A percentile compares a stretch with the other conserved stretches of the same genome.
phyloP scores from a whole-genome alignment of 2,888 invertebrate genomes.

The Tetrapedia diversipes region DNA sequence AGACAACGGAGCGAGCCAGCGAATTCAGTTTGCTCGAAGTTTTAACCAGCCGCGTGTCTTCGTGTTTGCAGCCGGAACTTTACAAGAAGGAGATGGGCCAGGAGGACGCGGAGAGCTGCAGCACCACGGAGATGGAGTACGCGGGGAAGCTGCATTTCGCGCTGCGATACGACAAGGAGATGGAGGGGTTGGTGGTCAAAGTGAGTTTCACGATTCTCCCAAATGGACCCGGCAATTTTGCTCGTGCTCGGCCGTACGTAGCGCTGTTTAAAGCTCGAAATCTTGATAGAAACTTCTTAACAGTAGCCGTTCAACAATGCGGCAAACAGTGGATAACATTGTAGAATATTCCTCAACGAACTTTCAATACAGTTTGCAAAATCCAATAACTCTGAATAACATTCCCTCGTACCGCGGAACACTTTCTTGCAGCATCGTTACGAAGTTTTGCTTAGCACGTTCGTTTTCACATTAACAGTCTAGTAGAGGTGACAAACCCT shows the following conservation, averaged over 20 bases:
- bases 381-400: no score
- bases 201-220: slow-evolving; percentile 82
- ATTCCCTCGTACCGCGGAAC: no score
- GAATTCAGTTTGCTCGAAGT: slow-evolving; percentile 21
- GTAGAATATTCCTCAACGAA: no score
- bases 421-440: no score
- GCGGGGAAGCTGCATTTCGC: slow-evolving; percentile 93
- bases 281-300: no score
- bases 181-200: slow-evolving; percentile 91
- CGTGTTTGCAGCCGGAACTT: slow-evolving; percentile 87
- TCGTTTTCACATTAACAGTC: no score
- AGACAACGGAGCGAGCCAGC: slow-evolving; percentile 4
- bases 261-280: no score
- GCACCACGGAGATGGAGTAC: slow-evolving; percentile 88
- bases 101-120: slow-evolving; percentile 88
- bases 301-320: no score
- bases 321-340: no score
- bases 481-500: no score
- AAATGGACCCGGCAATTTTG: background rate
- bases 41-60: slow-evolving; percentile 19
- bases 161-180: slow-evolving; percentile 91
- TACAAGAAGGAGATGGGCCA: slow-evolving; percentile 91
- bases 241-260: background rate
- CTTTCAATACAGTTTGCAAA: no score
- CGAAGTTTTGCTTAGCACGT: no score